Evolutionary conservation across 2,113 vertebrate genomes (phyloP).

Genomic region (Heterotilapia buettikoferi): DNA sequence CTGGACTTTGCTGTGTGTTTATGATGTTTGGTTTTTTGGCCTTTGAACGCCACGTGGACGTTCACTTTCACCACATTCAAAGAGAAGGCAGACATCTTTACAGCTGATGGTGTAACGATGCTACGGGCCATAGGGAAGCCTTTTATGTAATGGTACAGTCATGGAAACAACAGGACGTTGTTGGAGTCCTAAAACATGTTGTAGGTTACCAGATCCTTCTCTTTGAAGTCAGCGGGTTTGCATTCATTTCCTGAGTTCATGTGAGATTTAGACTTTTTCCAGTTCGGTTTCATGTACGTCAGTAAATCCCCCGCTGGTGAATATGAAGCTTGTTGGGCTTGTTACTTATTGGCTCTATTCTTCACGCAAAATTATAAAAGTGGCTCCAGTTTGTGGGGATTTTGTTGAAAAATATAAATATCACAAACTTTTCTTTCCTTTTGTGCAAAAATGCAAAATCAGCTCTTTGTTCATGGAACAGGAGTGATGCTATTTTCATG

Average conservation of each 20-base stretch:
- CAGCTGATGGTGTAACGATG: accelerated
- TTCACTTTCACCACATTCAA: accelerated
- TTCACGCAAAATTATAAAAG: accelerated
- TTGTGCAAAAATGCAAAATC: not conserved
- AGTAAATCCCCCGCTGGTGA: not conserved
- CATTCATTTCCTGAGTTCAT: not conserved
- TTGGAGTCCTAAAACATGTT: not conserved
- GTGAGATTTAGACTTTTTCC: not conserved
- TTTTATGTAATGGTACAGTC: not conserved
- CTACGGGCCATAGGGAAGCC: not conserved
- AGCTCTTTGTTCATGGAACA: not conserved
- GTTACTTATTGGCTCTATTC: not conserved
- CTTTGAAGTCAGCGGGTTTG: not conserved
- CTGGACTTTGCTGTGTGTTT: not conserved
- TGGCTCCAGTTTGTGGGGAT: not conserved
- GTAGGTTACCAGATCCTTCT: not conserved
- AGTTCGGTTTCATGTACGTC: not conserved
- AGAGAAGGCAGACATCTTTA: not conserved
- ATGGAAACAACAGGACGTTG: not conserved
- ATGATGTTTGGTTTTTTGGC: not conserved
- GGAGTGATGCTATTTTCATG: too few species aligned
- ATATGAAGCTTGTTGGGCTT: not conserved
- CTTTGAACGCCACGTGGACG: not conserved
- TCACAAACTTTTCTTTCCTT: not conserved
- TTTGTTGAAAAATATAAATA: not conserved